Conservation (phyloP, 2,888 invertebrate species). For the Uloborus plumipes region DNA sequence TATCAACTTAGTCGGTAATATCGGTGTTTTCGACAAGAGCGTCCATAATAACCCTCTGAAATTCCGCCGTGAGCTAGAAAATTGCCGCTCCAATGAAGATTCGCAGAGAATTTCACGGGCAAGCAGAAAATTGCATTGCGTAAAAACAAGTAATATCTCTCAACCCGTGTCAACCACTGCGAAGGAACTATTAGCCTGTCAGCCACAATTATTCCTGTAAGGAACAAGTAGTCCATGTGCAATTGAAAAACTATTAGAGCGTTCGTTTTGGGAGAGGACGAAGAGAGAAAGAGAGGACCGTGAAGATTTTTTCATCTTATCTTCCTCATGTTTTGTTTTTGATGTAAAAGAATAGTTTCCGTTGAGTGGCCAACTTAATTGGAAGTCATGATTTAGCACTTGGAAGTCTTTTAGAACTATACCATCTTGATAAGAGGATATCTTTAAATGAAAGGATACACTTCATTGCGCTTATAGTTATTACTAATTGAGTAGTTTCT, state of each 20-base stretch:
- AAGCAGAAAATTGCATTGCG: conserved; percentile 20
- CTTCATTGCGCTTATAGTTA: too few relatives aligned
- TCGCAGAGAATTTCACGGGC: conserved; percentile 22
- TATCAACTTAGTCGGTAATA: too few relatives aligned
- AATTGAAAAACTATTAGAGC: conserved; percentile 49
- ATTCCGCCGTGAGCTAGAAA: too few relatives aligned
- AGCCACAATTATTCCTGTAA: conserved; percentile 19
- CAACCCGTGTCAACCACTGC: conserved; percentile 9
- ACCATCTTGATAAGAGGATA: too few relatives aligned
- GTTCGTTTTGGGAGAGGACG: conserved; percentile 25
- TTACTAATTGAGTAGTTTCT: too few relatives aligned
- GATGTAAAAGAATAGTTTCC: too few relatives aligned
- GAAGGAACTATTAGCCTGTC: conserved; percentile 31
- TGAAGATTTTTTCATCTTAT: background rate
- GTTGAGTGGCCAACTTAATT: too few relatives aligned
- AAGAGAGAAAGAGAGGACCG: background rate
- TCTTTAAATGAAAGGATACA: too few relatives aligned
- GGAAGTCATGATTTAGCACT: too few relatives aligned
- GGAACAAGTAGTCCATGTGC: conserved; percentile 31
- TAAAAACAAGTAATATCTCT: conserved; percentile 9
- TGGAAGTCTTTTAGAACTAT: too few relatives aligned
- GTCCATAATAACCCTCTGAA: too few relatives aligned
- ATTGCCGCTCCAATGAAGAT: conserved; percentile 18
- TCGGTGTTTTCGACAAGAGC: too few relatives aligned
- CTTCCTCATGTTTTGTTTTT: background rate